Evolutionary conservation across 1,140 invertebrate species (phyloP).

Genomic region (Pissodes strobi): DNA sequence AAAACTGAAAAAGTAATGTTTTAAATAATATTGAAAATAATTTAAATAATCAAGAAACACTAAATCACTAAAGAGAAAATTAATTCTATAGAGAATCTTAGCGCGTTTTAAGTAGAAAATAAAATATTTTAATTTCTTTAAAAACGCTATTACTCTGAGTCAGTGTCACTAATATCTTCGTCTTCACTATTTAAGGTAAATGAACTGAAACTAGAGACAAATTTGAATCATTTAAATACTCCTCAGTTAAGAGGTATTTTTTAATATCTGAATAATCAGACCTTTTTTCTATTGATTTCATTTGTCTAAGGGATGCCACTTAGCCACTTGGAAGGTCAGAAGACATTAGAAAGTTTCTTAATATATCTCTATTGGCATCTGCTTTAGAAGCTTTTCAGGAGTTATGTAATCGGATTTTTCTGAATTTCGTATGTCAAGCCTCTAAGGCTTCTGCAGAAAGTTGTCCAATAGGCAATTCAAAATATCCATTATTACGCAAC

Average conservation of each 20-base stretch:
- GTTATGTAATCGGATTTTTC: background rate
- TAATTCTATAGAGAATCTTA: too few species aligned
- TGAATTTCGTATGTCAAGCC: background rate
- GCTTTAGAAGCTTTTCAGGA: background rate
- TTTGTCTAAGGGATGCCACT: background rate
- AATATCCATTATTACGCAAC: too few species aligned
- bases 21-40: too few species aligned
- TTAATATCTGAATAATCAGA: constrained; percentile 2
- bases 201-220: background rate
- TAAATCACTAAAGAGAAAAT: too few species aligned
- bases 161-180: constrained; percentile 40
- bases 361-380: background rate
- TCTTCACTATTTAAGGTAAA: background rate
- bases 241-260: background rate
- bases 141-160: too few species aligned
- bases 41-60: too few species aligned
- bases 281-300: background rate
- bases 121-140: too few species aligned
- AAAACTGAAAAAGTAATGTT: too few species aligned
- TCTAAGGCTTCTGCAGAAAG: too few species aligned
- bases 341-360: background rate
- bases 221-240: background rate
- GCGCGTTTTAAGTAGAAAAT: too few species aligned
- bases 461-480: too few species aligned
- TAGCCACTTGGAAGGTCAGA: background rate